Evolutionary conservation across 2,888 invertebrate species (phyloP), one percentile per base, ranked within the genome.

Genomic region (Cheilosia scutellata): DNA sequence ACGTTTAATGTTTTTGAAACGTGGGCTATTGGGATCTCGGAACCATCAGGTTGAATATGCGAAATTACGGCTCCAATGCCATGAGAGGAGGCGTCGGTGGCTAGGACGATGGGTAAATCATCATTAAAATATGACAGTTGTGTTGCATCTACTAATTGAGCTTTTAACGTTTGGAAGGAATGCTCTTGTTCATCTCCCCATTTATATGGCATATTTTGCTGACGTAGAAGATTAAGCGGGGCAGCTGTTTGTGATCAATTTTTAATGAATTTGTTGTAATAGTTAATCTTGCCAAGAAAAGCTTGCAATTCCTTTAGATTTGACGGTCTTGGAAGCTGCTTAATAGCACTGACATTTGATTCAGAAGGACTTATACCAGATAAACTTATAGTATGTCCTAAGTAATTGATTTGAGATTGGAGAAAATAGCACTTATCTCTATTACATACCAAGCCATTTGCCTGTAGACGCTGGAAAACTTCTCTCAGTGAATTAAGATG

Each of bases 191-290:
- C 16, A n/a, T 42, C n/a, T n/a, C 5, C n/a, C 42, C 42, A 42
- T n/a, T 13, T 2, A 42, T n/a, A 42, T 4, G 42, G n/a, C 11
- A 42, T n/a, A 42, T 42, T n/a, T n/a, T 42, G 11, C n/a, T 42
- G 42, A n/a, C 42, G 42, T n/a, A 42, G n/a, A 9, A 4, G 11
- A n/a, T 42, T 42, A n/a, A n/a, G n/a, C 42, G 42, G 42, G 42
- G 47, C n/a, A n/a, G 47, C 93, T 79, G 60, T 82, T 82, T 27
- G 88, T 9, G 74, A 47, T 44, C 51, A 7, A 25, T 74, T 75
- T 16, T 65, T 63, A 4, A 65, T 63, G 16, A 75, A 75, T 44
- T 63, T 53, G 25, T 63, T 75, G 20, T 65, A 75, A 47, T 65
- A 55, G 33, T 53, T 75, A 37, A 51, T 27, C 42, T 74, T 74